Percentiles rank a stretch among this genome's conserved stretches.
Evolutionary conservation across 2,113 vertebrate species (phyloP).

Genomic region (Forbesichthys agassizii): DNA sequence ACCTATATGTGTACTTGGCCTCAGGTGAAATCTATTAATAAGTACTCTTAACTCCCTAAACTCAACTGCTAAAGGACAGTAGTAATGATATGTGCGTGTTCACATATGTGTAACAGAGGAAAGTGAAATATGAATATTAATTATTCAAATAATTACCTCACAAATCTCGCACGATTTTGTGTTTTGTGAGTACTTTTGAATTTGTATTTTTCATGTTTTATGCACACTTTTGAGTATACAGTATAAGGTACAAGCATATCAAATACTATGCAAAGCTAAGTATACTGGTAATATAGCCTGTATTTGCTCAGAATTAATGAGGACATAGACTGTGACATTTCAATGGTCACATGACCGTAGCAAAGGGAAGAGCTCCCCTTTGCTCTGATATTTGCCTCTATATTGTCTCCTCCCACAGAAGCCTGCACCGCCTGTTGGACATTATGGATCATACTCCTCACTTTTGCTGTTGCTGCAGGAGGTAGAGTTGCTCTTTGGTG

Average conservation of each 20-base stretch:
- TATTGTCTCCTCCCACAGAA: conserved; percentile 12
- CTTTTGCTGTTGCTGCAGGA: background rate
- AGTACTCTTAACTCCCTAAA: background rate
- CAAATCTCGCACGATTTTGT: background rate
- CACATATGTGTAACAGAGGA: background rate
- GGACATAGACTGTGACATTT: too few species aligned
- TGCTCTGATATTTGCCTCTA: background rate
- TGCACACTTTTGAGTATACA: too few species aligned
- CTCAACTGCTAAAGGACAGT: background rate
- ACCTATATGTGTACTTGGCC: conserved; percentile 9
- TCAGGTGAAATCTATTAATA: conserved; percentile 29
- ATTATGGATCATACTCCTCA: conserved; percentile 2
- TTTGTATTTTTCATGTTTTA: background rate
- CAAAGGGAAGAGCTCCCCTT: background rate
- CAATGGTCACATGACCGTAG: background rate
- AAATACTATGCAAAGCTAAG: background rate
- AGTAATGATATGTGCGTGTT: background rate
- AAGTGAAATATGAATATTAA: background rate
- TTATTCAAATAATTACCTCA: background rate
- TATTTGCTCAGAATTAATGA: background rate
- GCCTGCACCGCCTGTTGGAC: background rate
- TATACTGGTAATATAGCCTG: background rate
- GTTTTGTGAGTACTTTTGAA: background rate
- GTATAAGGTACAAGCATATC: background rate
- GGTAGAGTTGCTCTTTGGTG: background rate